Conservation (phyloP, 2,113 vertebrate genomes). For the Antechinus flavipes region DNA sequence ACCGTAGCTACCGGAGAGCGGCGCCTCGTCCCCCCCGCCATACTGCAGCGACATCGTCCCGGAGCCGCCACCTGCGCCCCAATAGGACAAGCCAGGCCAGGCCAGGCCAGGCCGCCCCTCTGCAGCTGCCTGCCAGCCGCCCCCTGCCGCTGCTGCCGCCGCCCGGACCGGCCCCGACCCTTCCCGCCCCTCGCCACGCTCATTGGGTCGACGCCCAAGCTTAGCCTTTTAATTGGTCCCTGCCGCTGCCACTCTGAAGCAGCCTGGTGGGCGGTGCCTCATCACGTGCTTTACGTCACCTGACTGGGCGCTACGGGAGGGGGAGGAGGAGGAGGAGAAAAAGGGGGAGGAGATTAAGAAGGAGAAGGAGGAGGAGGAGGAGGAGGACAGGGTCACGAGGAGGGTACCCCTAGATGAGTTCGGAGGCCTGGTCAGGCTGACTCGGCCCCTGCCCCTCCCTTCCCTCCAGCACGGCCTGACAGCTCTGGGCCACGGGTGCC, state of each 20-base stretch:
- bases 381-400: conserved; percentile 67
- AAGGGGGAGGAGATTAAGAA: conserved; percentile 57
- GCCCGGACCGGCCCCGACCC: conserved; percentile 62
- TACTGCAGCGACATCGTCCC: conserved; percentile 96
- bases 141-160: conserved; percentile 51
- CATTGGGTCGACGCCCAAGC: conserved; percentile 14
- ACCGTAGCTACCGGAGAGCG: conserved; percentile 92
- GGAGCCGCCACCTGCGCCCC: conserved; percentile 73
- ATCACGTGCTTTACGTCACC: conserved; percentile 87
- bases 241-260: conserved; percentile 51
- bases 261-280: conserved; percentile 79
- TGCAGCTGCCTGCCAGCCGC: conserved; percentile 46
- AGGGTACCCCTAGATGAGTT: background rate
- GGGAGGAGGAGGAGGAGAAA: conserved; percentile 41
- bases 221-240: conserved; percentile 21
- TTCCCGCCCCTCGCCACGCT: background rate
- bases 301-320: conserved; percentile 84
- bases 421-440: background rate
- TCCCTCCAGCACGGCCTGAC: background rate
- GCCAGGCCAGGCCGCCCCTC: conserved; percentile 74
- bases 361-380: background rate
- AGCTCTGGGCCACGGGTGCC: background rate
- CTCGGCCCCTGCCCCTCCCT: background rate
- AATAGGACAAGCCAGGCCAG: conserved; percentile 75
- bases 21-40: conserved; percentile 88